Conservation (phyloP, 2,888 invertebrate species). For the Desoria tigrina region DNA sequence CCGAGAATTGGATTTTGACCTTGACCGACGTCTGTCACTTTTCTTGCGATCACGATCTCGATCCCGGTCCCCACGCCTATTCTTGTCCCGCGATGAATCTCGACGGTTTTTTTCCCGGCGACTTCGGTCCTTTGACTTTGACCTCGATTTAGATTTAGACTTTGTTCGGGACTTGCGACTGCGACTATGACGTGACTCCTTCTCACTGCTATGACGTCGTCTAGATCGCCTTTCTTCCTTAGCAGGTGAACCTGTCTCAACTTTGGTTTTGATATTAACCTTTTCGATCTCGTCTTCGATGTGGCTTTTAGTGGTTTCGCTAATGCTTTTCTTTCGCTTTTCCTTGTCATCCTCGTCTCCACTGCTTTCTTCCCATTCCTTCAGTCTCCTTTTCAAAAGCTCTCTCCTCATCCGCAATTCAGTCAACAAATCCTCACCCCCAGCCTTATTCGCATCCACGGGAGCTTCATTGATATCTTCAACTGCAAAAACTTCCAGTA, state of each 20-base stretch:
- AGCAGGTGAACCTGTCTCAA: not conserved
- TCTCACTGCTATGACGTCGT: not conserved
- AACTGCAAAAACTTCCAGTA: not conserved
- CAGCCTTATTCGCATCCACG: not conserved
- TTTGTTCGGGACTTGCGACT: slow-evolving; percentile 3
- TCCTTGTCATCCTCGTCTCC: slow-evolving; percentile 36
- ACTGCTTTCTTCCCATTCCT: slow-evolving; percentile 50
- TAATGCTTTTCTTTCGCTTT: not conserved
- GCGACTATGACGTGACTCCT: slow-evolving; percentile 7
- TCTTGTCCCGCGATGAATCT: slow-evolving; percentile 4
- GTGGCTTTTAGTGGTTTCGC: not conserved
- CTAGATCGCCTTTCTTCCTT: not conserved
- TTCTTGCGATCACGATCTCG: slow-evolving; percentile 20
- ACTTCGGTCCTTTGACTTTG: slow-evolving; percentile 11
- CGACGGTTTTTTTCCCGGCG: slow-evolving; percentile 1
- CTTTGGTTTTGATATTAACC: not conserved
- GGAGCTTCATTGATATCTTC: slow-evolving; percentile 11
- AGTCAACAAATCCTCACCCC: slow-evolving; percentile 40
- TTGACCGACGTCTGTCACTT: slow-evolving; percentile 11
- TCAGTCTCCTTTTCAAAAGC: slow-evolving; percentile 46
- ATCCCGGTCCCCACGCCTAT: not conserved
- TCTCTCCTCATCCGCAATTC: slow-evolving; percentile 46
- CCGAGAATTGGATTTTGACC: slow-evolving; percentile 28
- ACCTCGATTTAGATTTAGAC: slow-evolving; percentile 21
- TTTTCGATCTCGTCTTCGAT: not conserved